Percentiles rank a stretch among this genome's conserved stretches.
Conservation (phyloP, 2,888 invertebrate genomes). For the Metellina segmentata region DNA sequence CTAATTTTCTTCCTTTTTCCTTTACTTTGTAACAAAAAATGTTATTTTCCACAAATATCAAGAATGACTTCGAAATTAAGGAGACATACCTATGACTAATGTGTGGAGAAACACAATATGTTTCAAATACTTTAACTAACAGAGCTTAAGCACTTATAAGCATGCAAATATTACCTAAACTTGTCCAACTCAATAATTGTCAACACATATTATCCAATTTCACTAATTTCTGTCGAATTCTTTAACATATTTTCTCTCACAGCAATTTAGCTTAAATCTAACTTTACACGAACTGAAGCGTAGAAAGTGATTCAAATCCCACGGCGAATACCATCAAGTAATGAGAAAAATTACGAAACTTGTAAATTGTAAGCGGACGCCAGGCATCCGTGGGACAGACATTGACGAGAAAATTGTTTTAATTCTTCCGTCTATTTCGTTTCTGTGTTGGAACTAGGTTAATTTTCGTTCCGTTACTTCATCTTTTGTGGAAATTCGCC, state of each 20-base stretch:
- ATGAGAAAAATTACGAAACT: background rate
- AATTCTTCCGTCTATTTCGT: slow-evolving; percentile 20
- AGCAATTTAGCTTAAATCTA: background rate
- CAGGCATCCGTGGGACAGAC: background rate
- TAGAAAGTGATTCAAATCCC: background rate
- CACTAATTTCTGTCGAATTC: background rate
- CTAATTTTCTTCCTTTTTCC: too few relatives aligned
- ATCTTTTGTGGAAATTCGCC: slow-evolving; percentile 16
- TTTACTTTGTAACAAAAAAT: too few relatives aligned
- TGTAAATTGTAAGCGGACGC: background rate
- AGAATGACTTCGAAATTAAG: too few relatives aligned
- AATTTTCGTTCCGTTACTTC: slow-evolving; percentile 41
- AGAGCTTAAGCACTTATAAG: background rate
- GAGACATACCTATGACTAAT: too few relatives aligned
- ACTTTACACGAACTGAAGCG: background rate
- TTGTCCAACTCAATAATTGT: background rate
- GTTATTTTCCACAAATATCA: too few relatives aligned
- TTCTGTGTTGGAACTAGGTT: slow-evolving; percentile 33
- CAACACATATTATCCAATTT: background rate
- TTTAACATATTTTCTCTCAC: background rate
- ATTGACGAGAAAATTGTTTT: slow-evolving; percentile 31
- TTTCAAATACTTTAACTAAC: too few relatives aligned
- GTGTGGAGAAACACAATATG: too few relatives aligned
- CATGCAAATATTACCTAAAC: background rate
- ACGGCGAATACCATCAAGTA: background rate